phyloP scores from a whole-genome alignment of 2,888 invertebrate genomes.

The Neria commutata region DNA sequence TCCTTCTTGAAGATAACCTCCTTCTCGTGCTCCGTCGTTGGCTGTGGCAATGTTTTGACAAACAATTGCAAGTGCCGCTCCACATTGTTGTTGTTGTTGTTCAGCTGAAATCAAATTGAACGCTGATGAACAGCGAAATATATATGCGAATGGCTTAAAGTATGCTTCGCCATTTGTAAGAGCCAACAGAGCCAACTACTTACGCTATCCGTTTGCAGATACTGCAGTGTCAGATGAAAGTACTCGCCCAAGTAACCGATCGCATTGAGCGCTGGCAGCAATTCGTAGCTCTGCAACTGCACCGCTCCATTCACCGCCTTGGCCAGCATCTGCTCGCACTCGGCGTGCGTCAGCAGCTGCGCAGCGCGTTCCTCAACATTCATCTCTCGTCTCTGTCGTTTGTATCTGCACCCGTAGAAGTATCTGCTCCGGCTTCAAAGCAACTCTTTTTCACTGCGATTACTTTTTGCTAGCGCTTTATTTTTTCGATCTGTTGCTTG shows the following conservation, averaged over 20 bases:
- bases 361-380: too few species aligned
- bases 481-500: too few species aligned
- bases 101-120: neutral
- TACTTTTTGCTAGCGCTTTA: too few species aligned
- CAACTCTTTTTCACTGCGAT: too few species aligned
- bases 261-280: constrained; percentile 32
- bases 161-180: constrained; percentile 31
- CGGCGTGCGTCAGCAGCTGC: constrained; percentile 36
- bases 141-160: constrained; percentile 37
- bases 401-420: too few species aligned
- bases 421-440: too few species aligned
- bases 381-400: too few species aligned
- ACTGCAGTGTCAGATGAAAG: constrained; percentile 40
- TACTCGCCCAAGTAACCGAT: constrained; percentile 55
- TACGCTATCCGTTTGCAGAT: constrained; percentile 18
- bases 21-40: constrained; percentile 38
- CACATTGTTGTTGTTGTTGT: neutral
- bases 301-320: constrained; percentile 19
- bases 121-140: neutral
- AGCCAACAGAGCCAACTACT: neutral
- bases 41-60: constrained; percentile 44
- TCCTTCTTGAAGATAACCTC: constrained; percentile 48
- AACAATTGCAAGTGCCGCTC: constrained; percentile 34
- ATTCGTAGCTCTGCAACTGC: constrained; percentile 30
- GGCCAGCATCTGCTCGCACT: constrained; percentile 42